Conservation (phyloP, 2,888 invertebrate species). For the Laothoe populi region DNA sequence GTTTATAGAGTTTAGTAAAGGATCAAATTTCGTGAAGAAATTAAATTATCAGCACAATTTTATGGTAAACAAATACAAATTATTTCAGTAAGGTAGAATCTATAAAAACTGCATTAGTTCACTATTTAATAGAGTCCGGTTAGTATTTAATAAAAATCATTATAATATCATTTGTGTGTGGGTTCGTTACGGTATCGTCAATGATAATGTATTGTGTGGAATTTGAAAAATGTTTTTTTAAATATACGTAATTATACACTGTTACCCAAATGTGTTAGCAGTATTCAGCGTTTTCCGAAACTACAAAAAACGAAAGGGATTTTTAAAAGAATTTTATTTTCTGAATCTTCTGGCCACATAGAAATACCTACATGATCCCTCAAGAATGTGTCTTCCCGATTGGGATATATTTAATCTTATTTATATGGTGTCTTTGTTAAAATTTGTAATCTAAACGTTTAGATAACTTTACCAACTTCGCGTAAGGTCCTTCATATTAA, state of each 20-base stretch:
- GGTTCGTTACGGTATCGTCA: constrained; percentile 3
- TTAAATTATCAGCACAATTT: too few species aligned
- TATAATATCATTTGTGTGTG: constrained; percentile 28
- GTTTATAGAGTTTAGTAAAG: too few species aligned
- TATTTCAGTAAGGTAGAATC: background rate
- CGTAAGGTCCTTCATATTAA: background rate
- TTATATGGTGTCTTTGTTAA: background rate
- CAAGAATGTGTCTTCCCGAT: too few species aligned
- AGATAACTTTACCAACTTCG: background rate
- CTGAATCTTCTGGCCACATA: too few species aligned
- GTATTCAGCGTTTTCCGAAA: too few species aligned
- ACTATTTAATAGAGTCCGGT: background rate
- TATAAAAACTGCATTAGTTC: constrained; percentile 11
- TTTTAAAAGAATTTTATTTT: background rate
- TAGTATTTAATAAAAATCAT: background rate
- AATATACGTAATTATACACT: too few species aligned
- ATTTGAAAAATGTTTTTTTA: constrained; percentile 12
- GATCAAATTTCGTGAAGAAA: too few species aligned
- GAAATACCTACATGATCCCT: too few species aligned
- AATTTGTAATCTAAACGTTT: background rate
- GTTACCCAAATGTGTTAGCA: too few species aligned
- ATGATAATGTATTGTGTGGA: background rate
- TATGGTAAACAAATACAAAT: background rate
- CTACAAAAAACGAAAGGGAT: too few species aligned
- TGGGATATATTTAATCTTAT: too few species aligned